Base-by-base conservation (phyloP, 2,797 vertebrate species). In the Acanthiza pusilla region DNA sequence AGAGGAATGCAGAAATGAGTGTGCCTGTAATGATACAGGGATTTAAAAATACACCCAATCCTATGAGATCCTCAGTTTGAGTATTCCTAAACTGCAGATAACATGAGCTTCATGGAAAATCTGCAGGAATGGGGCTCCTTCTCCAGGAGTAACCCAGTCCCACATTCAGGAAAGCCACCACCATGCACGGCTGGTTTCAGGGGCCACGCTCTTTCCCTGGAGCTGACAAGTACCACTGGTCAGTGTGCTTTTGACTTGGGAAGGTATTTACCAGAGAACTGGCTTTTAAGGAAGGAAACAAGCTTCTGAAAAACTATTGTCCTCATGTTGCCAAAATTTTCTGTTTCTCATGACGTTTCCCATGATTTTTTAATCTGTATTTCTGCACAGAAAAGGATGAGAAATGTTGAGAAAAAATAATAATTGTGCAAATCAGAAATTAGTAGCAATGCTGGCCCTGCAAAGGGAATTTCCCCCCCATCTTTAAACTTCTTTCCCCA, bases 11-110 rank as follows among this genome's bases (percentile, higher is more conserved):
- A 47, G 38, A 77, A 91, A 71, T 27, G 8, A 71, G 38, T 0
- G 0, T 61, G 27, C 36, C 54, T 4, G 0, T 72, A 72, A 68
- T 16, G 50, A 62, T 8, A 72, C 0, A 4, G 11, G 42, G 36
- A 66, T 81, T 74, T 84, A 75, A 95, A 94, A 72, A 62, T 42
- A 55, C 32, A 84, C 27, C 23, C 26, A 60, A 23, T 54, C 51
- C 58, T 47, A 23, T 1, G 10, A 81, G 66, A 32, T 32, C 8
- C 17, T 76, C 36, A 61, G 9, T 75, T 26, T 50, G 30, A 78
- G 8, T 58, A 45, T 62, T 78, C 81, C 40, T 55, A 36, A 81
- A 51, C 25, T 75, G 70, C 32, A 51, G 70, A 45, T 71, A 86
- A 67, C 51, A 58, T 0, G 5, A 78, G 21, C n/a, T 40, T 18